phyloP scores from a whole-genome alignment of 2,888 invertebrate species.

The Tortrix viridana region DNA sequence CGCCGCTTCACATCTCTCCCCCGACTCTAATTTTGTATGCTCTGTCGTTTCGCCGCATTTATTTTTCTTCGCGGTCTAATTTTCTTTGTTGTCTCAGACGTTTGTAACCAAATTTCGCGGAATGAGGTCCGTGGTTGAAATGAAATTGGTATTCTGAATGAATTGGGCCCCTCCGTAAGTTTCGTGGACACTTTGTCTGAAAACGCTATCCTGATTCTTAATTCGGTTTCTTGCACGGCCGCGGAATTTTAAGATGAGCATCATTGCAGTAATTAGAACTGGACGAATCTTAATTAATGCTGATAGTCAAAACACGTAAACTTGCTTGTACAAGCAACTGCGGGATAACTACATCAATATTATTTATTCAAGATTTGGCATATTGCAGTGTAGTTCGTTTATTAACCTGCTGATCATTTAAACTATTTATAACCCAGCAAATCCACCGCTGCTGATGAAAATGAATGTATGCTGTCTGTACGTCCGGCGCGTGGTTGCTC shows the following conservation, averaged over 20 bases:
- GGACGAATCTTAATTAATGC: slow-evolving; percentile 3
- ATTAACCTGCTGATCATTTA: neutral
- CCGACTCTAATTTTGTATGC: slow-evolving; percentile 77
- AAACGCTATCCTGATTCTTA: slow-evolving; percentile 69
- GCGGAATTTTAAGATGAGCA: slow-evolving; percentile 56
- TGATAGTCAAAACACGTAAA: no score
- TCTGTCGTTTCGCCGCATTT: slow-evolving; percentile 77
- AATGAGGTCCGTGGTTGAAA: slow-evolving; percentile 78
- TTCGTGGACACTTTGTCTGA: slow-evolving; percentile 58
- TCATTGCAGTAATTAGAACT: slow-evolving; percentile 17
- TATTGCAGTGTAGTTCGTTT: neutral
- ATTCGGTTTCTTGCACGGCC: slow-evolving; percentile 61
- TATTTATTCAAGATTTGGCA: no score
- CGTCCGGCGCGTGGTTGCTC: neutral
- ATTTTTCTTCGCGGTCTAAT: slow-evolving; percentile 82
- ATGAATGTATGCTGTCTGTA: neutral
- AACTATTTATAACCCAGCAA: neutral
- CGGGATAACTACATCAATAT: no score
- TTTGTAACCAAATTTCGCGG: slow-evolving; percentile 80
- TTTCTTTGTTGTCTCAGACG: slow-evolving; percentile 80
- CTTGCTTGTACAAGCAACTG: no score
- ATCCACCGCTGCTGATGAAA: neutral
- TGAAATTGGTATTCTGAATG: slow-evolving; percentile 80
- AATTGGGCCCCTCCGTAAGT: slow-evolving; percentile 67
- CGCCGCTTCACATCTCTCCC: slow-evolving; percentile 48